A percentile compares a stretch with the other conserved stretches of the same genome.
phyloP scores from a whole-genome alignment of 2,113 vertebrate species.

The Laticauda colubrina region DNA sequence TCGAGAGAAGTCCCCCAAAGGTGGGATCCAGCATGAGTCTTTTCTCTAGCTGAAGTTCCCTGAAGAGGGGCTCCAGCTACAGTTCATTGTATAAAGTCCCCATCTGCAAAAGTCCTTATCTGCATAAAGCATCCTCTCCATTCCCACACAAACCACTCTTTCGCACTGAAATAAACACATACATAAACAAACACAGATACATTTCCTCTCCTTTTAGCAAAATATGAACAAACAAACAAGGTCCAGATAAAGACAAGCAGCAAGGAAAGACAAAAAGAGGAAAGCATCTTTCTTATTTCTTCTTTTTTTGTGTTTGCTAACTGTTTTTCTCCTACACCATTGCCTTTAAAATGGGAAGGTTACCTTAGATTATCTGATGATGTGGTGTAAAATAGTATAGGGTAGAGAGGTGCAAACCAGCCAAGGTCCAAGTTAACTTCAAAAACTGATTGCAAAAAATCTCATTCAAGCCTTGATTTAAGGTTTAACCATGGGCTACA shows the following conservation, averaged over 20 bases:
- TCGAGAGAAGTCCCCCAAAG: too few relatives aligned
- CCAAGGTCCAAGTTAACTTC: neutral
- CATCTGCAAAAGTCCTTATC: neutral
- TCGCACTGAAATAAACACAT: neutral
- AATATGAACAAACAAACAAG: neutral
- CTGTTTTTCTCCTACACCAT: neutral
- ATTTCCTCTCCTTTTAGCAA: neutral
- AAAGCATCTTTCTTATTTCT: neutral
- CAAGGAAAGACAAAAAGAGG: neutral
- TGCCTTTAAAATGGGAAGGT: neutral
- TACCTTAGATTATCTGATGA: neutral
- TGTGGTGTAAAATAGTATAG: neutral
- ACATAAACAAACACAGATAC: neutral
- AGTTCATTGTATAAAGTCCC: neutral
- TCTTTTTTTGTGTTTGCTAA: neutral
- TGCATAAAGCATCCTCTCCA: neutral
- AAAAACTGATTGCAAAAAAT: neutral
- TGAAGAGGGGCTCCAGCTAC: too few relatives aligned
- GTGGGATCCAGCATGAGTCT: too few relatives aligned
- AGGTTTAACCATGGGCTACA: neutral
- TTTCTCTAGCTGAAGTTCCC: too few relatives aligned
- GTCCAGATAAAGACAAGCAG: neutral
- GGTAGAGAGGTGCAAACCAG: neutral
- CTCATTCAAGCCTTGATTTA: neutral
- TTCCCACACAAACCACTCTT: neutral